Evolutionary conservation across 2,113 vertebrate species (phyloP).

Genomic region (Scartelaos histophorus): DNA sequence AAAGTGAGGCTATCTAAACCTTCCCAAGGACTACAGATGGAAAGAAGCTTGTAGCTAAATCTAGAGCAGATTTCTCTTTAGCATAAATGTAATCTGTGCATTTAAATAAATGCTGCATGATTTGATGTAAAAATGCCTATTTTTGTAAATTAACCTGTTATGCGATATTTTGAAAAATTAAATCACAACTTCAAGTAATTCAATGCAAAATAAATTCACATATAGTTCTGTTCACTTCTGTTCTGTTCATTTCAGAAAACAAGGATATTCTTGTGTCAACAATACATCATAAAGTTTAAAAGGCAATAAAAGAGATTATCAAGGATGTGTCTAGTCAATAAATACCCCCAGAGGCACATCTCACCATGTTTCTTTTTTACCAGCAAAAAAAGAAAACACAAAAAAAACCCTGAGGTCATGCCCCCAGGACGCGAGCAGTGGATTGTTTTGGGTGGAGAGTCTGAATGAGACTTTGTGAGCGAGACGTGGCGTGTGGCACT

Average conservation of each 20-base stretch:
- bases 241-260: not conserved
- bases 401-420: not conserved
- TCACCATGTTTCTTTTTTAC: not conserved
- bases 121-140: not conserved
- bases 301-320: not conserved
- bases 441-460: not conserved
- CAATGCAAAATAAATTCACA: no score
- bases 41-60: no score
- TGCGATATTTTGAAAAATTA: no score
- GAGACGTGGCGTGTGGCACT: constrained; percentile 37
- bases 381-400: no score
- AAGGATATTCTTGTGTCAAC: not conserved
- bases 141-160: not conserved
- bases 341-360: not conserved
- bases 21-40: no score
- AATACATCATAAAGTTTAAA: not conserved
- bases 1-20: no score
- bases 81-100: no score
- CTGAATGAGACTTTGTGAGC: constrained; percentile 37
- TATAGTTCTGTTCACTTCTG: no score
- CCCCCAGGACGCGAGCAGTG: not conserved
- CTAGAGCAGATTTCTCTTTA: no score
- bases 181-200: no score
- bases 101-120: not conserved
- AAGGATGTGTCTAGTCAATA: not conserved